A percentile compares a stretch with the other conserved stretches of the same genome.
Evolutionary conservation across 2,797 vertebrate genomes (phyloP).

Genomic region (Pangasius sanitwongsei): DNA sequence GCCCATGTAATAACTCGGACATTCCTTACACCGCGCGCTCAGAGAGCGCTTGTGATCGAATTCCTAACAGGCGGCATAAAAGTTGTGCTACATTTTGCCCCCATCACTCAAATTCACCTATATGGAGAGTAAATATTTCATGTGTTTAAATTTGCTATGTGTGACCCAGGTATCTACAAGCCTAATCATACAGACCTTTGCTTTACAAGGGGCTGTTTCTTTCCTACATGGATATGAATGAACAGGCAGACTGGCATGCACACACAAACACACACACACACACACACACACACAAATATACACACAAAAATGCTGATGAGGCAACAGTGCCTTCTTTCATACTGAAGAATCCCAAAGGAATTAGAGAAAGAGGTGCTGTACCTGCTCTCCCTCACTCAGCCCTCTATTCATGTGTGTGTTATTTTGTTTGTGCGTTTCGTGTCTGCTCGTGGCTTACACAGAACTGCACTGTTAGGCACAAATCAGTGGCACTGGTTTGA

Average conservation of each 20-base stretch:
- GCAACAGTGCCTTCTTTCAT: conserved; percentile 54
- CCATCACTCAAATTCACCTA: not conserved
- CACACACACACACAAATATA: conserved; percentile 20
- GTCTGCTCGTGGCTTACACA: conserved; percentile 9
- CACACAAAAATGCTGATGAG: conserved; percentile 41
- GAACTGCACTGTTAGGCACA: conserved; percentile 26
- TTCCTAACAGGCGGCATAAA: not conserved
- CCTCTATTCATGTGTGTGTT: conserved; percentile 46
- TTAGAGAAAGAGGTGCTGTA: conserved; percentile 28
- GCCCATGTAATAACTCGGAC: not conserved
- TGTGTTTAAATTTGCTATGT: not conserved
- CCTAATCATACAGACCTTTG: not conserved
- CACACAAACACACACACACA: conserved; percentile 4
- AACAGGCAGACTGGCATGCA: not conserved
- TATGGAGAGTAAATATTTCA: not conserved
- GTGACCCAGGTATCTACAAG: not conserved
- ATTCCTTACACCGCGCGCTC: not conserved
- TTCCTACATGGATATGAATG: conserved; percentile 10
- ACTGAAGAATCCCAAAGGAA: conserved; percentile 27
- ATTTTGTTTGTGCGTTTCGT: conserved; percentile 24
- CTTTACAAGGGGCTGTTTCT: conserved; percentile 9
- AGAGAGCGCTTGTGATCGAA: not conserved
- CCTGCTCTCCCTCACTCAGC: conserved; percentile 44
- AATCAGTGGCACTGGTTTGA: conserved; percentile 28
- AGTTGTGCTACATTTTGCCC: not conserved